phyloP scores from a whole-genome alignment of 2,888 invertebrate genomes.

The Dasysyrphus tricinctus region DNA sequence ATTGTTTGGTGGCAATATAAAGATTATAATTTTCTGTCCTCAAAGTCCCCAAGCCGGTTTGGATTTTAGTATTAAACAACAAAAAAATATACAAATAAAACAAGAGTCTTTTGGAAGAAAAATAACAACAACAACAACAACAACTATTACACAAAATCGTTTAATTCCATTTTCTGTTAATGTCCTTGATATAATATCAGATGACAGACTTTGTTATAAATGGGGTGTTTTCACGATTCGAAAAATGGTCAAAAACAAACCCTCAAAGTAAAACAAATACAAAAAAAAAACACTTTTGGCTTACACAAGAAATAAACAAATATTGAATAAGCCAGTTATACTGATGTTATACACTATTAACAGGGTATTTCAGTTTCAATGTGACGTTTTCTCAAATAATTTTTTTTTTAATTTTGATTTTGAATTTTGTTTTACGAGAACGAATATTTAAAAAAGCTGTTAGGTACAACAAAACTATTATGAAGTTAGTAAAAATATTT shows the following conservation, averaged over 20 bases:
- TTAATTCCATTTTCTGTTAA: constrained; percentile 73
- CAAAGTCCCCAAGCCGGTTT: constrained; percentile 19
- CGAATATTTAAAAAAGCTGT: too few species aligned
- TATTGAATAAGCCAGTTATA: constrained; percentile 20
- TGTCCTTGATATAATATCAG: constrained; percentile 70
- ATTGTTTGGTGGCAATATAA: constrained; percentile 30
- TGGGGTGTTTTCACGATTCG: constrained; percentile 68
- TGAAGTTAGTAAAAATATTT: too few species aligned
- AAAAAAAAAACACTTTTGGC: constrained; percentile 1
- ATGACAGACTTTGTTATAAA: constrained; percentile 71
- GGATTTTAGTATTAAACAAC: neutral
- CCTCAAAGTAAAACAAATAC: neutral
- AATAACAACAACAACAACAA: neutral
- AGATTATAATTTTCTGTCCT: constrained; percentile 36
- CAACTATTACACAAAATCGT: constrained; percentile 55
- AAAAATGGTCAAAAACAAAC: constrained; percentile 53
- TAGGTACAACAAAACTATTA: too few species aligned
- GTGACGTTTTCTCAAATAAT: neutral
- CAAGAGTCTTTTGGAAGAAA: constrained; percentile 19
- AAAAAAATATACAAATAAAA: constrained; percentile 10
- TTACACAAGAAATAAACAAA: constrained; percentile 30
- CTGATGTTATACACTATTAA: neutral
- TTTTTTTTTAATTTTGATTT: too few species aligned
- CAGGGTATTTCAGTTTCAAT: constrained; percentile 4
- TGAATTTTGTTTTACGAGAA: too few species aligned